Conservation (phyloP, 2,888 invertebrate genomes). For the Dicranocentrus wangi region DNA sequence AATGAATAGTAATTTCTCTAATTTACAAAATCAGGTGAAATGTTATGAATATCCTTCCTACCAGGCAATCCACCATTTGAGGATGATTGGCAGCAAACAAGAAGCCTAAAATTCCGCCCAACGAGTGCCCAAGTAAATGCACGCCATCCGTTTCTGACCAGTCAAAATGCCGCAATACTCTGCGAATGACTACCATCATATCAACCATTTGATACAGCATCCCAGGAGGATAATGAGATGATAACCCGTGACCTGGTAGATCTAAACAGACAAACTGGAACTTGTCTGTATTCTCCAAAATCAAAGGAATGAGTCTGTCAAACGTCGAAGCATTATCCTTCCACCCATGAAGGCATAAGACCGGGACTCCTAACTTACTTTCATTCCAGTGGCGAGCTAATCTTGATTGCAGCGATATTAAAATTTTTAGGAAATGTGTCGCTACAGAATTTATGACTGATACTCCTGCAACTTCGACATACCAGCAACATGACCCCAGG, state of each 20-base stretch:
- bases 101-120: slow-evolving; percentile 54
- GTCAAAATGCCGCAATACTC: slow-evolving; percentile 27
- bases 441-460: too few species aligned
- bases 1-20: too few species aligned
- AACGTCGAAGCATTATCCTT: slow-evolving; percentile 71
- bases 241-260: slow-evolving; percentile 77
- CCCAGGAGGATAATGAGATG: slow-evolving; percentile 79
- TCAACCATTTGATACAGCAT: slow-evolving; percentile 44
- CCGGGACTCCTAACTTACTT: slow-evolving; percentile 37
- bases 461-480: slow-evolving; percentile 54
- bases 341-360: slow-evolving; percentile 74
- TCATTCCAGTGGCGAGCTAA: slow-evolving; percentile 54
- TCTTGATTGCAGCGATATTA: too few species aligned
- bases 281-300: slow-evolving; percentile 20
- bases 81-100: slow-evolving; percentile 77
- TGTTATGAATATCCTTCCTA: too few species aligned
- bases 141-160: slow-evolving; percentile 25
- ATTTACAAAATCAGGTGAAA: too few species aligned
- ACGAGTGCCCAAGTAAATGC: slow-evolving; percentile 42
- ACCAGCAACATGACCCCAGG: slow-evolving; percentile 68
- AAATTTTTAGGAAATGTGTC: too few species aligned
- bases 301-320: slow-evolving; percentile 58
- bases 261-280: slow-evolving; percentile 68
- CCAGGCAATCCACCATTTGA: slow-evolving; percentile 77
- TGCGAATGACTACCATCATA: slow-evolving; percentile 16